A percentile compares a stretch with the other conserved stretches of the same genome.
These are phyloP conservation scores for Equus quagga DNA, from an alignment of 2,113 vertebrate genomes.

Conservation along the genomic window DNA sequence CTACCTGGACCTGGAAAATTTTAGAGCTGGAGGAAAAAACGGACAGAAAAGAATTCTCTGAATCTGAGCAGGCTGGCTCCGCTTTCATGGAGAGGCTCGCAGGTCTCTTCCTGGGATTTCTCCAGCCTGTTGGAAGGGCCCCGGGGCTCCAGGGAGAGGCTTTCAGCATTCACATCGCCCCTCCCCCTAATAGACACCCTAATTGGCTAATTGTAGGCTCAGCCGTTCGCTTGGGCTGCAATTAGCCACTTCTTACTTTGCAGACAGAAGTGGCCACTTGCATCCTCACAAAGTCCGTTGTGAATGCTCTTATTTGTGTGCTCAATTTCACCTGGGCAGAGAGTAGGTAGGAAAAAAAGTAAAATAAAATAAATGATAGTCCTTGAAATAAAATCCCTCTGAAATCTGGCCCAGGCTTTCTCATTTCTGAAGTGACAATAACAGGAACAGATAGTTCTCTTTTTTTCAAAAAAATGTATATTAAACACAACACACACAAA, in stretches of 20 bases:
- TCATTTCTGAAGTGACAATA: slow-evolving; percentile 47
- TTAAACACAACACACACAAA: slow-evolving; percentile 47
- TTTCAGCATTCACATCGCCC: not conserved
- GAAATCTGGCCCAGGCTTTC: slow-evolving; percentile 42
- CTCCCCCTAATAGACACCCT: not conserved
- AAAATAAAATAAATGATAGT: slow-evolving; percentile 62
- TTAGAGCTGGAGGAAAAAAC: not conserved
- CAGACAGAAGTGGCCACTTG: slow-evolving; percentile 79
- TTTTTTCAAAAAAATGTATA: not conserved
- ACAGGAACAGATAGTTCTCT: slow-evolving; percentile 31
- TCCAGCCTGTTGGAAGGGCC: not conserved
- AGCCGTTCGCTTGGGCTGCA: slow-evolving; percentile 67
- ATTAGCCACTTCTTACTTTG: slow-evolving; percentile 81
- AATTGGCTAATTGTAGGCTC: slow-evolving; percentile 78
- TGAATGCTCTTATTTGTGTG: slow-evolving; percentile 77
- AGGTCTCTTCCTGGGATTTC: not conserved
- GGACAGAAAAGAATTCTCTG: not conserved
- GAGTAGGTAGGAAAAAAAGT: not conserved
- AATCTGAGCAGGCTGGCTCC: not conserved
- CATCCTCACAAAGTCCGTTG: slow-evolving; percentile 74
- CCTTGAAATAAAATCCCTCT: slow-evolving; percentile 68
- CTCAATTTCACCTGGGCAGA: slow-evolving; percentile 69
- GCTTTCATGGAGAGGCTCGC: not conserved
- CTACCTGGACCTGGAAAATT: not conserved
- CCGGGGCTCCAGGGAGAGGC: not conserved